Evolutionary conservation across 2,113 vertebrate species (phyloP).

Genomic region (Xyliphius kryptos): DNA sequence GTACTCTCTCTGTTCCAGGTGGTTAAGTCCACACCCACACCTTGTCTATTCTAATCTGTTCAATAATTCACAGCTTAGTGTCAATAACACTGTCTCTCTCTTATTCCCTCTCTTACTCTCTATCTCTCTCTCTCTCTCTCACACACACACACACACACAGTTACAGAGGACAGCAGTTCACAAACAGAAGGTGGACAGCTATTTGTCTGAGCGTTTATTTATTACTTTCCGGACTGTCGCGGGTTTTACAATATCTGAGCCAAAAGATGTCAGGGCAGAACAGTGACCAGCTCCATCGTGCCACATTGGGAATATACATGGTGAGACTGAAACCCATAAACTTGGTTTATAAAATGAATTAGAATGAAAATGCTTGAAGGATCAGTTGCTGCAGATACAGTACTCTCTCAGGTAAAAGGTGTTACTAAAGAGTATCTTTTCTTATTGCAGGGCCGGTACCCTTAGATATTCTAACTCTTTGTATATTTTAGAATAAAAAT

Average conservation of each 20-base stretch:
- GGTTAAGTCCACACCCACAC: constrained; percentile 38
- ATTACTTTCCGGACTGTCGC: constrained; percentile 13
- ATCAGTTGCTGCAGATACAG: too few species aligned
- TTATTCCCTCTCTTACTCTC: too few species aligned
- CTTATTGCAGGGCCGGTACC: too few species aligned
- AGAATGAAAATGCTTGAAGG: too few species aligned
- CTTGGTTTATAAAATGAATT: neutral
- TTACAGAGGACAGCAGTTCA: constrained; percentile 9
- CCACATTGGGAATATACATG: constrained; percentile 84
- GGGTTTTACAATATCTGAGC: constrained; percentile 9
- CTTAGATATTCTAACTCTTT: too few species aligned
- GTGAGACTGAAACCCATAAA: constrained; percentile 67
- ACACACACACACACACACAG: too few species aligned
- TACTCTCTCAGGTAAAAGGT: too few species aligned
- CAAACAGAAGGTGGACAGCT: constrained; percentile 2
- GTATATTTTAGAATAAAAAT: too few species aligned
- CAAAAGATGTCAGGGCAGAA: constrained; percentile 54
- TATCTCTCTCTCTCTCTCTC: too few species aligned
- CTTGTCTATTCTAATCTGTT: constrained; percentile 56
- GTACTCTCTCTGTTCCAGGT: constrained; percentile 25
- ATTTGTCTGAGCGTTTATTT: constrained; percentile 7
- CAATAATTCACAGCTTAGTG: constrained; percentile 67
- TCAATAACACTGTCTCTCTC: too few species aligned
- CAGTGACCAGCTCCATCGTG: constrained; percentile 76
- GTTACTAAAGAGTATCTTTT: too few species aligned